phyloP scores from a whole-genome alignment of 2,888 invertebrate genomes.

The Dioctria rufipes region DNA sequence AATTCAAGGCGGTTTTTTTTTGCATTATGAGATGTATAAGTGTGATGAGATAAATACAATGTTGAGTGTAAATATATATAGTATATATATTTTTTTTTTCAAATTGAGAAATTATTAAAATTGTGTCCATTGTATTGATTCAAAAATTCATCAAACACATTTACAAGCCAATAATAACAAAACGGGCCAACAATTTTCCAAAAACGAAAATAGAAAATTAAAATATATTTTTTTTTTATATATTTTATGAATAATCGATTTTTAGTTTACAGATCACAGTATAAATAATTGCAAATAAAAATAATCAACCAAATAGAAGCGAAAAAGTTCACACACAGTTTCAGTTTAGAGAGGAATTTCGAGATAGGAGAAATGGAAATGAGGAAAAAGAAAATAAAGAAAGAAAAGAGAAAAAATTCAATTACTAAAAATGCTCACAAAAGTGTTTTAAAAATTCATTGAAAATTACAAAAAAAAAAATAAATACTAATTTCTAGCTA shows the following conservation, averaged over 20 bases:
- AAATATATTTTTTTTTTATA: slow-evolving; percentile 54
- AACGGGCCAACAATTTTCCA: slow-evolving; percentile 48
- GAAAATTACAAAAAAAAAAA: slow-evolving; percentile 36
- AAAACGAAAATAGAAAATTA: slow-evolving; percentile 50
- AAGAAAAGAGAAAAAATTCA: slow-evolving; percentile 51
- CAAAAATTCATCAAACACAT: slow-evolving; percentile 25
- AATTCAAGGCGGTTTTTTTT: slow-evolving; percentile 10
- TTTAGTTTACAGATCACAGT: slow-evolving; percentile 41
- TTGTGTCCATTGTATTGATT: background rate
- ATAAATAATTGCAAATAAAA: slow-evolving; percentile 55
- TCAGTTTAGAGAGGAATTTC: slow-evolving; percentile 41
- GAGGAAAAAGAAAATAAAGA: slow-evolving; percentile 60
- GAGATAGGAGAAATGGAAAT: slow-evolving; percentile 50
- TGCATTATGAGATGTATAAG: background rate
- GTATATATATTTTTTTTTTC: background rate
- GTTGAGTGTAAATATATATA: background rate
- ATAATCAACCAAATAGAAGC: slow-evolving; percentile 55
- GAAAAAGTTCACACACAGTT: slow-evolving; percentile 53
- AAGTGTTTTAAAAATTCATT: slow-evolving; percentile 9
- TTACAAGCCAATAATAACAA: slow-evolving; percentile 49
- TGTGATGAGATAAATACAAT: background rate
- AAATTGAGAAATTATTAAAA: slow-evolving; percentile 1
- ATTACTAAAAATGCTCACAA: slow-evolving; percentile 56
- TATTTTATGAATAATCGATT: slow-evolving; percentile 51
- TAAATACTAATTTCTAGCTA: background rate